Base-by-base conservation (phyloP, 2,113 vertebrate species). In the Delphinapterus leucas region DNA sequence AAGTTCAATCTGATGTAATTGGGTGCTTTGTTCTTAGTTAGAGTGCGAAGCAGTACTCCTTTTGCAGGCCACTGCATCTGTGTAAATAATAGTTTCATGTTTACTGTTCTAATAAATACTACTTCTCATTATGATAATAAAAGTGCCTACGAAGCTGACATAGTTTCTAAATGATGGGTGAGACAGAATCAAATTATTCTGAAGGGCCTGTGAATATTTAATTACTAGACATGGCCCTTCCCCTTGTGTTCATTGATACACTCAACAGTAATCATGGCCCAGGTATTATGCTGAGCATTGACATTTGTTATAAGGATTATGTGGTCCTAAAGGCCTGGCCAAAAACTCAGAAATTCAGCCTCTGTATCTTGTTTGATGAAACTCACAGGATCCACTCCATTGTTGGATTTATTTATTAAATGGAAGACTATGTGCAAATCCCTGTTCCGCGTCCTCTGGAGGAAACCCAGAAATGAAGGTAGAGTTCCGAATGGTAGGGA, bases 1-100 rank as follows among this genome's bases (percentile, higher is more conserved):
- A 86, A 93, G 92, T 93, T 95, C 92, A 87, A 15, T 63, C 89
- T 92, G 28, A 83, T 67, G 53, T 95, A 96, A 95, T 58, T 71
- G 73, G 67, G 41, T 76, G 79, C 96, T 97, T 96, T 97, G 97
- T 96, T 97, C 89, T 96, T 97, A 97, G 96, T 97, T 93, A 96
- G 67, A 89, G 68, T 77, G 44, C 33, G 67, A 93, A 90, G 81
- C 47, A 36, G 81, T 55, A 36, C 28, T 82, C 63, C 74, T 91
- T 90, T 87, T 49, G 91, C 73, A 82, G 81, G 47, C 31, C 33
- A 68, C 28, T 41, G 55, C 88, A 41, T 86, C 83, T 41, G 17
- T 67, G 61, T 58, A 95, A 79, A 96, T 90, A 83, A 93, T 80
- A 67, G 58, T 90, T 95, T 65, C 26, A 0, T 96, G 80, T 95